These are phyloP conservation scores for Melitaea cinxia DNA, from an alignment of 1,140 invertebrate species.

Conservation along the genomic window DNA sequence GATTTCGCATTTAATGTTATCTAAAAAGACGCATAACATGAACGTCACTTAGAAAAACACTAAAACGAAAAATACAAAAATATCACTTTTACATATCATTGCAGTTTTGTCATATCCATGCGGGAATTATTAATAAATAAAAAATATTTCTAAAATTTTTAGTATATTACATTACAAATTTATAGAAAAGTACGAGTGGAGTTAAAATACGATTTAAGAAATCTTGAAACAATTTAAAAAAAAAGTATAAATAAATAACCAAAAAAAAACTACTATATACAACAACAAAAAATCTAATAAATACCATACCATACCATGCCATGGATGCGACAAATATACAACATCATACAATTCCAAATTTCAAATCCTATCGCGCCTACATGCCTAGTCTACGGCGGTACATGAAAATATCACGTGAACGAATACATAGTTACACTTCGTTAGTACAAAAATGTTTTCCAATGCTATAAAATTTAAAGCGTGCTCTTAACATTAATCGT, in stretches of 20 bases:
- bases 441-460: conserved; percentile 67
- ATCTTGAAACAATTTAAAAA: conserved; percentile 16
- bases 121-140: conserved; percentile 20
- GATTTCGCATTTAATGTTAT: conserved; percentile 35
- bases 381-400: conserved; percentile 53
- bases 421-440: conserved; percentile 73
- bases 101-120: conserved; percentile 57
- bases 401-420: conserved; percentile 75
- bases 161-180: conserved; percentile 40
- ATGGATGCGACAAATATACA: conserved; percentile 57
- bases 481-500: conserved; percentile 58
- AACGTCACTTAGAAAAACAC: conserved; percentile 29
- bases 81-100: conserved; percentile 57
- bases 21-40: neutral
- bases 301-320: conserved; percentile 41
- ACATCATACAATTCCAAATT: conserved; percentile 62
- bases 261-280: conserved; percentile 62
- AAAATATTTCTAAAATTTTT: conserved; percentile 23
- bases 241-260: conserved; percentile 54
- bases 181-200: conserved; percentile 43
- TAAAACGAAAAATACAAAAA: conserved; percentile 55
- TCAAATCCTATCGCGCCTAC: conserved; percentile 59
- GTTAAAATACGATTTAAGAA: conserved; percentile 32
- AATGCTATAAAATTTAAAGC: conserved; percentile 71
- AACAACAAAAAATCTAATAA: conserved; percentile 39